Evolutionary conservation across 2,888 invertebrate species (phyloP).

Genomic region (Physocephala rufipes): DNA sequence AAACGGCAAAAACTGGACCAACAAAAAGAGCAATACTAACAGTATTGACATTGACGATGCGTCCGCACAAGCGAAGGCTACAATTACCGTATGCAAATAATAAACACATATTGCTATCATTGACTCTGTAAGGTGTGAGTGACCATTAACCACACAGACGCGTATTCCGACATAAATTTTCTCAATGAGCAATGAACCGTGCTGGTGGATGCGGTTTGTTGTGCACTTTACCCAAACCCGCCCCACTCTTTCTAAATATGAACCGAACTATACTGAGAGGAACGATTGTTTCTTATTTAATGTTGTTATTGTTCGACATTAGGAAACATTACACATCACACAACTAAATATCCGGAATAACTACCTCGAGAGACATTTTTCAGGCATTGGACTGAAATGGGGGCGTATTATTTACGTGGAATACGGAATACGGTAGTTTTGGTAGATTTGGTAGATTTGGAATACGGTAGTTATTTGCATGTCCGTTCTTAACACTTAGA

Average conservation of each 20-base stretch:
- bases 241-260: background rate
- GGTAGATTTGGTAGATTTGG: too few relatives aligned
- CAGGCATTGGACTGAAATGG: background rate
- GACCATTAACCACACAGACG: background rate
- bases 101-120: constrained; percentile 26
- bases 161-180: constrained; percentile 18
- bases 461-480: constrained; percentile 14
- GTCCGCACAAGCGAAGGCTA: background rate
- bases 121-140: constrained; percentile 3
- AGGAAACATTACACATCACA: constrained; percentile 7
- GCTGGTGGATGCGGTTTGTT: constrained; percentile 16
- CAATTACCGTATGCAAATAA: constrained; percentile 51
- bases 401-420: too few relatives aligned
- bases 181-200: constrained; percentile 16
- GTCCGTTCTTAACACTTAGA: background rate
- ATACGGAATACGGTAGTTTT: too few relatives aligned
- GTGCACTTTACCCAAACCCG: background rate
- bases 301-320: constrained; percentile 21
- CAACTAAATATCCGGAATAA: constrained; percentile 1
- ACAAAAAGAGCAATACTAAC: background rate
- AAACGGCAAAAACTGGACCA: background rate
- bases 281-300: constrained; percentile 20
- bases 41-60: background rate
- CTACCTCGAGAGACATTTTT: constrained; percentile 4
- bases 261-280: background rate